Evolutionary conservation across 2,888 invertebrate genomes (phyloP), one percentile per base, ranked within the genome.

Genomic region (Dermolepida albohirtum): DNA sequence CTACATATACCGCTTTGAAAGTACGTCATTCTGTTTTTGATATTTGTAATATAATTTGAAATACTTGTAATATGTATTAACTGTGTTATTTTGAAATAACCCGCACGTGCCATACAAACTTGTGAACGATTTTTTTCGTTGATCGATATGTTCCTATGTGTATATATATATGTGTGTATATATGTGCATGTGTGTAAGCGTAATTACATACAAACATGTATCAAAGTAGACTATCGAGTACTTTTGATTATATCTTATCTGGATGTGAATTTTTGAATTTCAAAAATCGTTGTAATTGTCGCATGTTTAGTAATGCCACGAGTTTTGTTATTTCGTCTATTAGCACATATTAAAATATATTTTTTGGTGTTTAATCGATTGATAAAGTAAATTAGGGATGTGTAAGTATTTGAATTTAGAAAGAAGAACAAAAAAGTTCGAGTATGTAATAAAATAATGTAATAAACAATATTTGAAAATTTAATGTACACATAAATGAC

Each of bases 221-320:
- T 41, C 41, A 17, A 22, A n/a, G n/a, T n/a, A n/a, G n/a, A 12
- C 29, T 12, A 27, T 59, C 44, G 44, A 29, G 44, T 59, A 44
- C 14, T 12, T n/a, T 59, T 29, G n/a, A n/a, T 40, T 44, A 59
- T 59, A 59, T 59, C 59, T 59, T 59, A 59, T 47, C 59, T 59
- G 17, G 5, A 29, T 8, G 17, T 27, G 44, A 43, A 59, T 59
- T 59, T 59, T 59, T 59, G 11, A 17, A 29, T 59, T 59, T 8
- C 12, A 14, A 41, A 43, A 55, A 55, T 55, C 4, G 4, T 22
- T 40, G 22, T 55, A 40, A 55, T 55, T 40, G 41, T n/a, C 17
- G 17, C 22, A 17, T 16, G 29, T 44, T 29, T 29, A 14, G 44
- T 59, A 47, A 59, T 34, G 27, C n/a, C 44, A 29, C 29, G 40